Evolutionary conservation across 2,888 invertebrate genomes (phyloP).

Genomic region (Automeris io): DNA sequence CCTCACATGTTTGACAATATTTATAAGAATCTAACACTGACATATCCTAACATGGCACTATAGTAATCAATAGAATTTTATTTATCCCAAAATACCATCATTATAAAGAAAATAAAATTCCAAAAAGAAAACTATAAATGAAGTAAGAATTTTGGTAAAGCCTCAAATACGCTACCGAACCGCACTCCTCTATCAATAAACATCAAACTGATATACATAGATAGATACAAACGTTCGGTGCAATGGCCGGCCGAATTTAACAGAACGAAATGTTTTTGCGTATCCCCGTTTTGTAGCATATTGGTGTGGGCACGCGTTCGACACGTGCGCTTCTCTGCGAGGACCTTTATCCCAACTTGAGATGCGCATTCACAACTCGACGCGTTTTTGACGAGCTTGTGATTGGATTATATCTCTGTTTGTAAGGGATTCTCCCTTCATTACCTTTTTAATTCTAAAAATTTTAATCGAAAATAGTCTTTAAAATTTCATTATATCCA

Average conservation of each 20-base stretch:
- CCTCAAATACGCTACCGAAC: too few species aligned
- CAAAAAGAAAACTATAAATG: too few species aligned
- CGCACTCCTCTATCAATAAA: too few species aligned
- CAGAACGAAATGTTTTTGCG: constrained; percentile 45
- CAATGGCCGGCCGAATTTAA: constrained; percentile 32
- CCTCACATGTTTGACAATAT: too few species aligned
- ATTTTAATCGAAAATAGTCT: background rate
- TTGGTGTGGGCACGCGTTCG: constrained; percentile 53
- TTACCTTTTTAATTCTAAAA: background rate
- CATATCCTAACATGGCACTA: too few species aligned
- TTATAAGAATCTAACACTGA: too few species aligned
- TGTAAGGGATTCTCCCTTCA: background rate
- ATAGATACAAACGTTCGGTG: constrained; percentile 34
- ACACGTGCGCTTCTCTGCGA: constrained; percentile 53
- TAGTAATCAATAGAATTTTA: too few species aligned
- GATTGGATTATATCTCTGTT: constrained; percentile 56
- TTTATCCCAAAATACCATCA: too few species aligned
- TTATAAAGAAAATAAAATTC: too few species aligned
- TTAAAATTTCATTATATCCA: too few species aligned
- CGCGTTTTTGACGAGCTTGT: constrained; percentile 49
- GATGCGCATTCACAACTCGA: constrained; percentile 67
- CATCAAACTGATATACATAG: too few species aligned
- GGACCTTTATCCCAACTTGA: constrained; percentile 56
- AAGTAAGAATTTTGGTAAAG: too few species aligned
- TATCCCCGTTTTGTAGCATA: constrained; percentile 44